A percentile compares a stretch with the other conserved stretches of the same genome.
These are phyloP conservation scores for Macrotus californicus DNA, from an alignment of 2,113 vertebrate species.

Conservation along the genomic window DNA sequence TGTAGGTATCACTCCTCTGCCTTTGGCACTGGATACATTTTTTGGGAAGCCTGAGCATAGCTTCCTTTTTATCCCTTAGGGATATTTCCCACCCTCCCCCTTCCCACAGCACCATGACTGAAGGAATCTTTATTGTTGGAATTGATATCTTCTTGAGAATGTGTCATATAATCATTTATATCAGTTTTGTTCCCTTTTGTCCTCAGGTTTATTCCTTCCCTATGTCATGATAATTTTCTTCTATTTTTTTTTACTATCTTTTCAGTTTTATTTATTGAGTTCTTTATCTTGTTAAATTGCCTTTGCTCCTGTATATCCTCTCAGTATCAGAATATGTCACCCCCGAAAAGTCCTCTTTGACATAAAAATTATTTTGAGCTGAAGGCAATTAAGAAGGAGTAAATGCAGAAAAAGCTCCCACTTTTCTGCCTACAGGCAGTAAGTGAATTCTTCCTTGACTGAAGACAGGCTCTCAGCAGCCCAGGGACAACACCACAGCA, in stretches of 20 bases:
- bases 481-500: not conserved
- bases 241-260: not conserved
- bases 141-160: not conserved
- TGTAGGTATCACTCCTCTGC: not conserved
- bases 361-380: not conserved
- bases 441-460: not conserved
- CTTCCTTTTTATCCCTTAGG: not conserved
- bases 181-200: not conserved
- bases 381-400: not conserved
- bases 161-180: not conserved
- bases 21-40: not conserved
- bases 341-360: not conserved
- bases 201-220: not conserved
- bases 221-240: not conserved
- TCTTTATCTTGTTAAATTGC: not conserved
- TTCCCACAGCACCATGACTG: too few relatives aligned
- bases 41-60: not conserved
- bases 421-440: not conserved
- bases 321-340: not conserved
- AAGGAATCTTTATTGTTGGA: not conserved
- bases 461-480: not conserved
- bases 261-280: not conserved
- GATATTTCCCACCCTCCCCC: rapidly evolving
- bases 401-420: not conserved
- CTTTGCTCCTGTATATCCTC: not conserved